Conservation (phyloP, 2,797 vertebrate genomes). For the Stomatorhinus walkeri region DNA sequence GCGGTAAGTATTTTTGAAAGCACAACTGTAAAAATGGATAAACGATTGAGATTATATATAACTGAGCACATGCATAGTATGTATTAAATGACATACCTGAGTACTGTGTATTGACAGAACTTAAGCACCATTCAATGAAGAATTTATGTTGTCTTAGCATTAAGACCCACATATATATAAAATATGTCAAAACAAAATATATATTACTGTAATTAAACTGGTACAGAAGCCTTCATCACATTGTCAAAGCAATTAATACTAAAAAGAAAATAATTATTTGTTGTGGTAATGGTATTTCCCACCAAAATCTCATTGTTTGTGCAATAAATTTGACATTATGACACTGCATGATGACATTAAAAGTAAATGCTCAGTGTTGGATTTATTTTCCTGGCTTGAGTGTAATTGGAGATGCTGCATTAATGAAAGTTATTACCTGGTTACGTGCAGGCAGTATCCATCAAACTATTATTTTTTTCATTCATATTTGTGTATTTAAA, state of each 20-base stretch:
- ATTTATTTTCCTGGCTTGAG: neutral
- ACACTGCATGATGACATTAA: neutral
- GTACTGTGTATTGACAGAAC: neutral
- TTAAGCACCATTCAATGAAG: neutral
- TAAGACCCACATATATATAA: neutral
- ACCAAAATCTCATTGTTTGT: neutral
- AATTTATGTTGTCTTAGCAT: neutral
- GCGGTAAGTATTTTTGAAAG: conserved; percentile 47
- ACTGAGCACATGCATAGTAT: neutral
- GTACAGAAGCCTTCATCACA: neutral
- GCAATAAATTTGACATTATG: neutral
- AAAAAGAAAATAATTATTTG: neutral
- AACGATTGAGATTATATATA: neutral
- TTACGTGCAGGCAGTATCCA: neutral
- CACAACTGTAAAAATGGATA: neutral
- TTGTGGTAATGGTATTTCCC: neutral
- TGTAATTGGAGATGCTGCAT: neutral
- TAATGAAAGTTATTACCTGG: neutral
- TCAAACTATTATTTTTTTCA: neutral
- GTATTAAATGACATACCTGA: neutral
- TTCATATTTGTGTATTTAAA: neutral
- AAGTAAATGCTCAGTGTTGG: neutral
- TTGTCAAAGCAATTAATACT: neutral
- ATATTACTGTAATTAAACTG: neutral
- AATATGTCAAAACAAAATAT: neutral